Percentiles rank a stretch among this genome's conserved stretches.
These are phyloP conservation scores for Chaetophractus vellerosus DNA, from an alignment of 2,797 vertebrate species.

Conservation along the genomic window DNA sequence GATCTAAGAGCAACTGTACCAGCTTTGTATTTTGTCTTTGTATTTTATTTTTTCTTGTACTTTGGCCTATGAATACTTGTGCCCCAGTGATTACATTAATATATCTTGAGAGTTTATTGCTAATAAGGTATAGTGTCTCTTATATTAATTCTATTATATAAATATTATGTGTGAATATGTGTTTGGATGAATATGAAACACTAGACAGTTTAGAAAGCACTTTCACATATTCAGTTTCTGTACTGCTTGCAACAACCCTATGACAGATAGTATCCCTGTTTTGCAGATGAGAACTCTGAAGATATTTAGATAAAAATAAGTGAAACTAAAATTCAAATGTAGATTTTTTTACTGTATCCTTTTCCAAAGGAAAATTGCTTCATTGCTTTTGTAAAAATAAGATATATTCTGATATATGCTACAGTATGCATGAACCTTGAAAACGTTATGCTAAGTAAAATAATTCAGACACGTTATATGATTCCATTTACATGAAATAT, in stretches of 20 bases:
- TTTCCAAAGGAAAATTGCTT: background rate
- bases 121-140: background rate
- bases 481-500: too few relatives aligned
- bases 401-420: too few relatives aligned
- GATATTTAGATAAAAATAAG: background rate
- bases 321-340: slow-evolving; percentile 54
- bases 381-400: background rate
- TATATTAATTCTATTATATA: background rate
- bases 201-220: background rate
- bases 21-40: background rate
- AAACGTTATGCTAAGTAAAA: too few relatives aligned
- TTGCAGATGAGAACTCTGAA: background rate
- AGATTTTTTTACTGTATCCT: background rate
- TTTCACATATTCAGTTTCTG: background rate
- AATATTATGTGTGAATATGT: background rate
- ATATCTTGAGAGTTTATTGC: background rate
- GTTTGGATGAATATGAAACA: background rate
- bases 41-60: background rate
- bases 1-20: background rate
- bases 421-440: too few relatives aligned
- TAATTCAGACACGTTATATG: too few relatives aligned
- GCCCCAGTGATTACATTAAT: background rate
- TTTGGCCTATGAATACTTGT: background rate
- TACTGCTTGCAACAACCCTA: background rate
- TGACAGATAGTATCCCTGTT: background rate